These are phyloP conservation scores for Clarias fuscus DNA, from an alignment of 2,797 vertebrate genomes.

Conservation along the genomic window DNA sequence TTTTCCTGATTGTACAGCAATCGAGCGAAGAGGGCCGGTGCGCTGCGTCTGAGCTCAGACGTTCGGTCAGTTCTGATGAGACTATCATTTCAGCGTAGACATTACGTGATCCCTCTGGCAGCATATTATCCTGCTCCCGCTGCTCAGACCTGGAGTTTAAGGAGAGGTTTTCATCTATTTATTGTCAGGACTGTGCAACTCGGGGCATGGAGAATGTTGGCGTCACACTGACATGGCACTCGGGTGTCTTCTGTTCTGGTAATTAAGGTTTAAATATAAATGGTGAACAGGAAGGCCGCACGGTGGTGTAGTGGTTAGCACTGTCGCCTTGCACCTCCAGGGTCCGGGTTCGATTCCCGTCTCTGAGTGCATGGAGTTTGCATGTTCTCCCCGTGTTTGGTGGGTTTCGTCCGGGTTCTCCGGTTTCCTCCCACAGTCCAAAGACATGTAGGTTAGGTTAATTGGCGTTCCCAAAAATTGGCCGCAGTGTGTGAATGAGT, in stretches of 20 bases:
- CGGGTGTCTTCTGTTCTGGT: not conserved
- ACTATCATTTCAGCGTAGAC: constrained; percentile 1
- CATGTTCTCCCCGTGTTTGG: too few relatives aligned
- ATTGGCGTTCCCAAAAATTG: too few relatives aligned
- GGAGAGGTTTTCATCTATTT: not conserved
- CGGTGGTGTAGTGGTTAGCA: too few relatives aligned
- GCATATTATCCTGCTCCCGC: not conserved
- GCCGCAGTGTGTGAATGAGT: too few relatives aligned
- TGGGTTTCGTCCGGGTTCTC: too few relatives aligned
- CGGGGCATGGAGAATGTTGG: not conserved
- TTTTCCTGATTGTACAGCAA: not conserved
- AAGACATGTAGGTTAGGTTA: too few relatives aligned
- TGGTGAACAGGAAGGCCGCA: too few relatives aligned
- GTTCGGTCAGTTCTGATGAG: constrained; percentile 20
- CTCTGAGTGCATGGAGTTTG: too few relatives aligned
- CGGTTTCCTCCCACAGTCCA: too few relatives aligned
- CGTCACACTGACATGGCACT: too few relatives aligned
- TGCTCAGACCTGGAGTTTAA: not conserved
- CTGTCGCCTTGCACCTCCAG: too few relatives aligned
- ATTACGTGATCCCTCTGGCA: not conserved
- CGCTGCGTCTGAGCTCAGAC: not conserved
- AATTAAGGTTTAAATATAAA: not conserved
- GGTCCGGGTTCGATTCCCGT: too few relatives aligned
- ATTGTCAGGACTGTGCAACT: not conserved
- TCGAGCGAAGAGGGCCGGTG: not conserved